Evolutionary conservation across 2,113 vertebrate species (phyloP).

Genomic region (Panthera leo): DNA sequence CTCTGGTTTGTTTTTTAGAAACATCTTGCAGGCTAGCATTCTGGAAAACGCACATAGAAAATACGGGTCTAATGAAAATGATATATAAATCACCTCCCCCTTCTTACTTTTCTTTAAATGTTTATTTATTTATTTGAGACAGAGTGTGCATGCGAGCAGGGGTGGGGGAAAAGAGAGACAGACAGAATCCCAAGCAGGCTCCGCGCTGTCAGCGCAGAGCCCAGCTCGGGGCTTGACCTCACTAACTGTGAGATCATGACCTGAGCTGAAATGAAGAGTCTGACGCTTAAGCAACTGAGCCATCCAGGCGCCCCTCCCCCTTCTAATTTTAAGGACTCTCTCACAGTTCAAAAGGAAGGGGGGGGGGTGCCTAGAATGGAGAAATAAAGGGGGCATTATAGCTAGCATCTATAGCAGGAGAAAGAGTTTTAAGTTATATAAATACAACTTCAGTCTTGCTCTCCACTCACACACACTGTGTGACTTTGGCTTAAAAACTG

Average conservation of each 20-base stretch:
- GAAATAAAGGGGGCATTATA: background rate
- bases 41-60: background rate
- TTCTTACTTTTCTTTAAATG: background rate
- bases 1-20: background rate
- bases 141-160: no score
- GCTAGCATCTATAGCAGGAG: accelerated
- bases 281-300: no score
- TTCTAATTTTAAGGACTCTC: background rate
- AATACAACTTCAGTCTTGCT: background rate
- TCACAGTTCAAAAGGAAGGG: conserved; percentile 1
- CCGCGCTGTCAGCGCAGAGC: no score
- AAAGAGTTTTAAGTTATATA: background rate
- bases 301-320: no score
- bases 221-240: no score
- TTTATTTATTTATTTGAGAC: no score
- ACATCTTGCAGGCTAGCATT: background rate
- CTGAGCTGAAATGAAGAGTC: no score
- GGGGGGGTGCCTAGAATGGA: background rate
- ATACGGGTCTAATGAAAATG: background rate
- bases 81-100: background rate
- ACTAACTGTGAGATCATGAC: no score
- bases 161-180: no score
- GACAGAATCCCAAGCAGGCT: no score
- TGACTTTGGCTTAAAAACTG: background rate
- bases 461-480: background rate